These are phyloP conservation scores for Capreolus pygargus DNA, from an alignment of 2,113 vertebrate genomes.

Conservation along the genomic window DNA sequence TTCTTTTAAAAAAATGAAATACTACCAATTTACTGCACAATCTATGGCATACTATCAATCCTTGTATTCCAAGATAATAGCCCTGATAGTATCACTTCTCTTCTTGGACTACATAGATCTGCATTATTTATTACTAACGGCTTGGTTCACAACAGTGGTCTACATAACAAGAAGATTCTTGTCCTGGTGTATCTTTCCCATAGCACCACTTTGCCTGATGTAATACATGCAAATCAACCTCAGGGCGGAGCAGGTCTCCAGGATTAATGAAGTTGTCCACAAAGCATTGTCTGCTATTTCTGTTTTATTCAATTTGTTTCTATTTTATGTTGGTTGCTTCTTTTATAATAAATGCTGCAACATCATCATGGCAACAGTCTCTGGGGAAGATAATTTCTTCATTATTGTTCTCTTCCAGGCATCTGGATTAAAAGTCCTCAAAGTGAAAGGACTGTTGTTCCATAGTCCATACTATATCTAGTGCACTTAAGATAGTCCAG, in stretches of 20 bases:
- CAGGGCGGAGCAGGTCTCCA: neutral
- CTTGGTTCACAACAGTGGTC: neutral
- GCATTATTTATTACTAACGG: neutral
- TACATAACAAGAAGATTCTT: neutral
- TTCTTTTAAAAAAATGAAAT: neutral
- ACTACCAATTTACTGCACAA: neutral
- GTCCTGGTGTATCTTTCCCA: neutral
- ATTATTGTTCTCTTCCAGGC: neutral
- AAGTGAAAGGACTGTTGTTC: neutral
- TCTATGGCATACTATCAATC: neutral
- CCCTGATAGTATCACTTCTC: neutral
- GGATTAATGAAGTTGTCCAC: neutral
- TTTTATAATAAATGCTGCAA: conserved; percentile 33
- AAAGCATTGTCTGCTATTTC: neutral
- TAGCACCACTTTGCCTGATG: neutral
- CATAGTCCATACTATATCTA: neutral
- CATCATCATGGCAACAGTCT: neutral
- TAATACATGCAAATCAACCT: neutral
- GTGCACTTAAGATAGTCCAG: neutral
- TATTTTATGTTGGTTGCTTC: neutral
- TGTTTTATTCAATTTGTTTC: neutral
- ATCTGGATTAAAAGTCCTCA: neutral
- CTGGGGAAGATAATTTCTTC: conserved; percentile 7
- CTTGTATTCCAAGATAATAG: neutral
- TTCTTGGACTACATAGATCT: neutral